Evolutionary conservation across 2,113 vertebrate genomes (phyloP).

Genomic region (Prunella fulvescens): DNA sequence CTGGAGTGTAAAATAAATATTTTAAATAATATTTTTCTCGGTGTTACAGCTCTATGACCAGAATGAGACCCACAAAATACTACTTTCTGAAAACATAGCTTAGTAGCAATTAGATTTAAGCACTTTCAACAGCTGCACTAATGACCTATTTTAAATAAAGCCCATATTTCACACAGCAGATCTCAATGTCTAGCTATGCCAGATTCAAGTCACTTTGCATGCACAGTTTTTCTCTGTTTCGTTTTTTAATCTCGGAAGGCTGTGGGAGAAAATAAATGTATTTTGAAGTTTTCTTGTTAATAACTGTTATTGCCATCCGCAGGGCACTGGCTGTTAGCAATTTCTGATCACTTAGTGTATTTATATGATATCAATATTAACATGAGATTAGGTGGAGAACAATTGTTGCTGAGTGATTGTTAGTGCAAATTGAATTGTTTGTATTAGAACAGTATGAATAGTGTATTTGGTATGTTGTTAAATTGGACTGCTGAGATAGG

Average conservation of each 20-base stretch:
- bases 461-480: neutral
- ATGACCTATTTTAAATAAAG: neutral
- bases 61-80: neutral
- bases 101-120: slow-evolving; percentile 11
- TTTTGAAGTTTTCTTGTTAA: neutral
- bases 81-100: neutral
- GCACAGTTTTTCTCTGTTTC: neutral
- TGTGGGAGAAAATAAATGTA: neutral
- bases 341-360: neutral
- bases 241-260: neutral
- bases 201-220: neutral
- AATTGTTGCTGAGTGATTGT: neutral
- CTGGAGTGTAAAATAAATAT: neutral
- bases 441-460: neutral
- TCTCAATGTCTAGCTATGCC: neutral
- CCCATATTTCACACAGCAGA: neutral
- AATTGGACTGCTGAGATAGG: neutral
- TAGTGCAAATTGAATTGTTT: neutral
- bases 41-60: neutral
- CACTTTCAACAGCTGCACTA: neutral
- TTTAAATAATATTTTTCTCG: neutral
- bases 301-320: neutral
- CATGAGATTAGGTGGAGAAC: neutral
- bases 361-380: neutral
- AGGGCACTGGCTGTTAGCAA: neutral